Conservation (phyloP, 2,888 invertebrate species). For the Pandemis heparana region DNA sequence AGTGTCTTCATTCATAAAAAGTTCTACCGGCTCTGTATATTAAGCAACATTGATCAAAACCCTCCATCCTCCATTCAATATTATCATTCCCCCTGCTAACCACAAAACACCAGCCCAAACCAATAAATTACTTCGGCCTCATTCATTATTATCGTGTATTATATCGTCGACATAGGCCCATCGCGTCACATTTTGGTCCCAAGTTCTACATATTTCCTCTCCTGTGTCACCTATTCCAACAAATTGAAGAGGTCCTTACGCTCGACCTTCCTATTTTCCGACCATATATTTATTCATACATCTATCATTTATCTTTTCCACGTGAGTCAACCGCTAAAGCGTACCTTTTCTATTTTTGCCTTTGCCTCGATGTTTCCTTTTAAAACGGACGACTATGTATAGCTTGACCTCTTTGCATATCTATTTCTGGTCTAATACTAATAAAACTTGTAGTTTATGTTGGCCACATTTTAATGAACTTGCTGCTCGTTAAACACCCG, state of each 20-base stretch:
- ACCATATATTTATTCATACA: slow-evolving; percentile 21
- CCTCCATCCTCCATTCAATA: not conserved
- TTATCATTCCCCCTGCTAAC: not conserved
- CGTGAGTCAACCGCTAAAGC: slow-evolving; percentile 22
- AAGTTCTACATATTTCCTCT: slow-evolving; percentile 2
- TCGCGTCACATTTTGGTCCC: not conserved
- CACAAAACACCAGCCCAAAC: not conserved
- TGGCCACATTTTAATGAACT: not conserved
- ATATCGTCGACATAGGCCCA: slow-evolving; percentile 1
- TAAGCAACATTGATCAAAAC: not conserved
- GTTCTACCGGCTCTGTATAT: not conserved
- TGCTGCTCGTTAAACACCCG: too few relatives aligned
- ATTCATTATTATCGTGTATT: not conserved
- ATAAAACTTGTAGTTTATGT: not conserved
- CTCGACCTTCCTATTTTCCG: slow-evolving; percentile 16
- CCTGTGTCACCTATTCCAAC: slow-evolving; percentile 4
- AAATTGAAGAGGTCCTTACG: slow-evolving; percentile 23
- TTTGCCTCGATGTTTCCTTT: slow-evolving; percentile 17
- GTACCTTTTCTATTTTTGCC: slow-evolving; percentile 25
- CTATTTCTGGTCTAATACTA: not conserved
- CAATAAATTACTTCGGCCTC: not conserved
- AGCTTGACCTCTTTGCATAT: not conserved
- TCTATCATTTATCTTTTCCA: slow-evolving; percentile 38
- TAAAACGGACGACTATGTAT: not conserved
- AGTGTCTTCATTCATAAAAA: too few relatives aligned